A percentile compares a stretch with the other conserved stretches of the same genome.
Conservation (phyloP, 2,888 invertebrate species). For the Allacma fusca region DNA sequence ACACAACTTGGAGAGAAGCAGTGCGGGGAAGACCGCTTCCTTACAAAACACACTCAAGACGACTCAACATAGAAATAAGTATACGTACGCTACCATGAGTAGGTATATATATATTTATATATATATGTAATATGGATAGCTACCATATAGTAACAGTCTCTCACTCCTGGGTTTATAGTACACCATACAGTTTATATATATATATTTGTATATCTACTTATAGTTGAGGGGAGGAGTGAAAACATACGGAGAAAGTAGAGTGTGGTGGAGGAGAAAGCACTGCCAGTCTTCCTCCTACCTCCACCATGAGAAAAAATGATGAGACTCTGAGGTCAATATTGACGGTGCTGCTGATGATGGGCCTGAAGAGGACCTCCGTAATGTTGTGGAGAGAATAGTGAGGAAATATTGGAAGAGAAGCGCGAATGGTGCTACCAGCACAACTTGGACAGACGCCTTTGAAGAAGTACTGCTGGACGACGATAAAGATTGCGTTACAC, state of each 20-base stretch:
- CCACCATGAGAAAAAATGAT: neutral
- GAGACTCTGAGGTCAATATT: constrained; percentile 26
- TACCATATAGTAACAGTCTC: too few relatives aligned
- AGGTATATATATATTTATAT: neutral
- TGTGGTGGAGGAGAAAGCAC: neutral
- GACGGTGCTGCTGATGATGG: constrained; percentile 19
- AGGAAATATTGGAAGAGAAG: constrained; percentile 40
- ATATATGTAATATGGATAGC: too few relatives aligned
- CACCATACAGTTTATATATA: too few relatives aligned
- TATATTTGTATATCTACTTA: too few relatives aligned
- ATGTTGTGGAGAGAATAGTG: neutral
- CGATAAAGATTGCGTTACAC: constrained; percentile 56
- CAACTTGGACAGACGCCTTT: constrained; percentile 57
- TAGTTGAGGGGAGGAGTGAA: neutral
- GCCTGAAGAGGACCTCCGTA: neutral
- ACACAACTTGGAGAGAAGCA: too few relatives aligned
- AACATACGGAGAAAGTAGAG: constrained; percentile 16
- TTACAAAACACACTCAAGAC: too few relatives aligned
- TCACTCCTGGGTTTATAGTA: too few relatives aligned
- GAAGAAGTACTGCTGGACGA: constrained; percentile 43
- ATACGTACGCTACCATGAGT: neutral
- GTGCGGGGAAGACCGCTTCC: too few relatives aligned
- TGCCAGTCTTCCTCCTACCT: constrained; percentile 11
- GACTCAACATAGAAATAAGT: neutral
- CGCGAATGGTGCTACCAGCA: constrained; percentile 49